Base-by-base conservation (phyloP, 2,888 invertebrate species). In the Aporophyla nigra region DNA sequence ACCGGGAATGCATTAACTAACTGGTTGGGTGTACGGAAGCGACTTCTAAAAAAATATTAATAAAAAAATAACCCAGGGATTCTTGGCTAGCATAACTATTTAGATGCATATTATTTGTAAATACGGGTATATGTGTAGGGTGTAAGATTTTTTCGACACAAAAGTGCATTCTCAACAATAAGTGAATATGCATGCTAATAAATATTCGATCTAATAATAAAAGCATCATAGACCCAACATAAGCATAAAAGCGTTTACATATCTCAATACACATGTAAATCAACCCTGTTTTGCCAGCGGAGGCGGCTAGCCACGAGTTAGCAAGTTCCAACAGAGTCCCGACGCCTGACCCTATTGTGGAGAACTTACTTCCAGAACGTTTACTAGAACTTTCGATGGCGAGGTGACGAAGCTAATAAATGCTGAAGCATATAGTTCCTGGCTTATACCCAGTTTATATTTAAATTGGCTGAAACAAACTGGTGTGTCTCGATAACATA, bases 311-410 rank as follows among this genome's bases (percentile, higher is more conserved):
- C 21, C 14, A n/a, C 21, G 56, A 83, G 53, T 76, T 76, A 5
- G 7, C 49, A 65, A 68, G 63, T 69, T 68, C n/a, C 9, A 56
- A 63, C 65, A 24, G 51, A 59, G 54, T 62, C 16, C 40, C 59
- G 49, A 69, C 33, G 16, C 14, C 40, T 49, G 53, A 78, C 49
- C 24, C 63, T 63, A 63, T 63, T 80, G 62, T 53, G 24, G 58
- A 43, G 43, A 67, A 54, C 54, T 58, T 51, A 51, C 59, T 16
- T 71, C 43, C 43, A n/a, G n/a, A 54, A 46, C 59, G 16, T 49
- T 78, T 61, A 72, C 56, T 51, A 46, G 27, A 80, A 82, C 33
- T 74, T 80, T 53, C 40, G 54, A 54, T 40, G n/a, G 62, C 58
- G 19, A 51, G 12, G 21, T 43, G 21, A 62, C 49, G 67, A 65